phyloP scores from a whole-genome alignment of 2,113 vertebrate species.

The Oriolus oriolus region DNA sequence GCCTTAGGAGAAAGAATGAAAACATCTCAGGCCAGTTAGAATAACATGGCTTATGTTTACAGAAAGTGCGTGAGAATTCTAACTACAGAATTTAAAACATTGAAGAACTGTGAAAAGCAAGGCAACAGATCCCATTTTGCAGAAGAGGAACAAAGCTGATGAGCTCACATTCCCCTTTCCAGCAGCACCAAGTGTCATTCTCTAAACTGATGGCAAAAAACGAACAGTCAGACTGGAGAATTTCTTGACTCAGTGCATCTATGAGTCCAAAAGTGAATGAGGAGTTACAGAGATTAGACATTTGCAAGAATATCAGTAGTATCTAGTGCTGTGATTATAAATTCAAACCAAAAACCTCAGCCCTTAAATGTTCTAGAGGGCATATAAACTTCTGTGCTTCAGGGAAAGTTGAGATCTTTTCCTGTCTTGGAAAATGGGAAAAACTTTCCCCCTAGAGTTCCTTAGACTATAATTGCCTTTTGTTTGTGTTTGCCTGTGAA shows the following conservation, averaged over 20 bases:
- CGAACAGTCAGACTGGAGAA: background rate
- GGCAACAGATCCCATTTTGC: background rate
- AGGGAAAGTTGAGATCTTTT: background rate
- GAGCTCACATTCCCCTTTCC: background rate
- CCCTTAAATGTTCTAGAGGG: background rate
- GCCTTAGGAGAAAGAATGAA: too few relatives aligned
- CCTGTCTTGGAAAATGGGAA: background rate
- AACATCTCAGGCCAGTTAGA: too few relatives aligned
- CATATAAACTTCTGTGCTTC: background rate
- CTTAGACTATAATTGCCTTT: background rate
- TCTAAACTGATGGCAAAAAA: background rate
- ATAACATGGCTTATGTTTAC: too few relatives aligned
- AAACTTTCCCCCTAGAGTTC: background rate
- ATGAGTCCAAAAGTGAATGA: background rate
- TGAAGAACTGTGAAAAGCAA: too few relatives aligned
- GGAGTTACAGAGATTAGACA: background rate
- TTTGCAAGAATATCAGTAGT: background rate
- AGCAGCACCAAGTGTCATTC: background rate
- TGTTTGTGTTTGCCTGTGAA: background rate
- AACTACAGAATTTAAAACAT: too few relatives aligned
- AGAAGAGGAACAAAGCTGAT: background rate
- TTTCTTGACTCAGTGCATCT: background rate
- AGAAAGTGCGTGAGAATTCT: too few relatives aligned
- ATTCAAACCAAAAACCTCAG: background rate
- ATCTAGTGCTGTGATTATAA: background rate